These are phyloP conservation scores for Athetis lepigone DNA, from an alignment of 2,888 invertebrate genomes.

Conservation along the genomic window DNA sequence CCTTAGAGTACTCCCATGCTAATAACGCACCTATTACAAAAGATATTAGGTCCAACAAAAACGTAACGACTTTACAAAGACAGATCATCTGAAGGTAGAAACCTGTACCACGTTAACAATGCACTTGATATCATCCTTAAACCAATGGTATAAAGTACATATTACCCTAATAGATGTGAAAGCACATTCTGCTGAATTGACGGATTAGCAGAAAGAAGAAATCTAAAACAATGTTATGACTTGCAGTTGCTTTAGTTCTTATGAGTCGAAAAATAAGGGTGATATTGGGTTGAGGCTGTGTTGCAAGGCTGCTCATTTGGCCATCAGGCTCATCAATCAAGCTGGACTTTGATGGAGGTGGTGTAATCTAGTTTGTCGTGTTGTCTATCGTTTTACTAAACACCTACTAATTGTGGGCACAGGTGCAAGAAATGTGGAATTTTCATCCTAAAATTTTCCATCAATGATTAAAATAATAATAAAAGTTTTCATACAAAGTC, in stretches of 20 bases:
- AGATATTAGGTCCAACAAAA: slow-evolving; percentile 66
- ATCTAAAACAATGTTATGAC: slow-evolving; percentile 55
- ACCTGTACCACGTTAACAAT: slow-evolving; percentile 40
- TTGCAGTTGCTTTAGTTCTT: slow-evolving; percentile 45
- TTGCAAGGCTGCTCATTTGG: slow-evolving; percentile 71
- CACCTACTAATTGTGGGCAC: slow-evolving; percentile 77
- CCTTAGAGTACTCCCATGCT: slow-evolving; percentile 35
- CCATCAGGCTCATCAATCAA: slow-evolving; percentile 83
- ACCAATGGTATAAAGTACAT: slow-evolving; percentile 42
- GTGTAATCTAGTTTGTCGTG: slow-evolving; percentile 84
- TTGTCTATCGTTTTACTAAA: slow-evolving; percentile 75
- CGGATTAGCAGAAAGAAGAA: slow-evolving; percentile 71
- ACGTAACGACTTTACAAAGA: slow-evolving; percentile 65
- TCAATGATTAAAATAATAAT: neutral
- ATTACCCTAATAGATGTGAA: slow-evolving; percentile 31
- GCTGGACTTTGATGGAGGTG: slow-evolving; percentile 83
- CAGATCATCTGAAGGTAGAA: slow-evolving; percentile 64
- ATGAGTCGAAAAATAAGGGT: slow-evolving; percentile 43
- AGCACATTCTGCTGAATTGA: slow-evolving; percentile 65
- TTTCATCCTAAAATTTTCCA: neutral
- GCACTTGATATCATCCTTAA: slow-evolving; percentile 5
- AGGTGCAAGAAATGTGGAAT: slow-evolving; percentile 66
- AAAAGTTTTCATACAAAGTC: neutral
- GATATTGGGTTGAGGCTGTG: slow-evolving; percentile 36
- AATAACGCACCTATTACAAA: slow-evolving; percentile 62